Evolutionary conservation across 2,797 vertebrate genomes (phyloP).

Genomic region (Sebastes cheni): DNA sequence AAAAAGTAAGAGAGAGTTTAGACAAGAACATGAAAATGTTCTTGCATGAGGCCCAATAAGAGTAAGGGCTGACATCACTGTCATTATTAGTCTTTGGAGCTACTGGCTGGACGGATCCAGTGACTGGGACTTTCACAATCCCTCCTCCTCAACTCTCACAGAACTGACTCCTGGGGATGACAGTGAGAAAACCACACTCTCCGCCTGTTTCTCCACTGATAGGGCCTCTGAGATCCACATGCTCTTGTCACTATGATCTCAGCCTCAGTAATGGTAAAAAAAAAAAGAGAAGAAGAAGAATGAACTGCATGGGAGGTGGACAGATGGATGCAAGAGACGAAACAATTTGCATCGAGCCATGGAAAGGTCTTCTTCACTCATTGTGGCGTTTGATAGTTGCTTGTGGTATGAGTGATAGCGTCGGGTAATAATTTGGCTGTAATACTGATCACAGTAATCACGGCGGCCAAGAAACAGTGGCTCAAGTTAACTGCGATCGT

Average conservation of each 20-base stretch:
- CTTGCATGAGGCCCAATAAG: slow-evolving; percentile 5
- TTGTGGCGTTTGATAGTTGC: slow-evolving; percentile 18
- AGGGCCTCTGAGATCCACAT: slow-evolving; percentile 47
- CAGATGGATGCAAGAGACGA: slow-evolving; percentile 49
- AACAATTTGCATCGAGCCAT: slow-evolving; percentile 37
- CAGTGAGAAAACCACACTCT: slow-evolving; percentile 54
- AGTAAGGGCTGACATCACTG: slow-evolving; percentile 54
- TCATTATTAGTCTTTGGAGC: slow-evolving; percentile 65
- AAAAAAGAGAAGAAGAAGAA: neutral
- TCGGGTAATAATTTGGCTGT: slow-evolving; percentile 43
- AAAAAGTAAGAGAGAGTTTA: too few species aligned
- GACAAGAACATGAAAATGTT: neutral
- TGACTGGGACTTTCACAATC: slow-evolving; percentile 56
- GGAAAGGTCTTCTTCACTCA: slow-evolving; percentile 36
- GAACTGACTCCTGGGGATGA: slow-evolving; percentile 47
- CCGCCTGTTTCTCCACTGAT: slow-evolving; percentile 57
- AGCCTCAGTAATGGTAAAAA: slow-evolving; percentile 46
- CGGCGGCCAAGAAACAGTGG: slow-evolving; percentile 37
- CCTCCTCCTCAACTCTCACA: slow-evolving; percentile 65
- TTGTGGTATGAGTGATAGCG: slow-evolving; percentile 26
- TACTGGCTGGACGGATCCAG: slow-evolving; percentile 40
- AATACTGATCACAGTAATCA: slow-evolving; percentile 42
- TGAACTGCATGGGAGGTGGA: slow-evolving; percentile 38
- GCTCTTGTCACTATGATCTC: slow-evolving; percentile 53
- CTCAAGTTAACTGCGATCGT: slow-evolving; percentile 25